Base-by-base conservation (phyloP, 2,113 vertebrate genomes). In the Garra rufa region DNA sequence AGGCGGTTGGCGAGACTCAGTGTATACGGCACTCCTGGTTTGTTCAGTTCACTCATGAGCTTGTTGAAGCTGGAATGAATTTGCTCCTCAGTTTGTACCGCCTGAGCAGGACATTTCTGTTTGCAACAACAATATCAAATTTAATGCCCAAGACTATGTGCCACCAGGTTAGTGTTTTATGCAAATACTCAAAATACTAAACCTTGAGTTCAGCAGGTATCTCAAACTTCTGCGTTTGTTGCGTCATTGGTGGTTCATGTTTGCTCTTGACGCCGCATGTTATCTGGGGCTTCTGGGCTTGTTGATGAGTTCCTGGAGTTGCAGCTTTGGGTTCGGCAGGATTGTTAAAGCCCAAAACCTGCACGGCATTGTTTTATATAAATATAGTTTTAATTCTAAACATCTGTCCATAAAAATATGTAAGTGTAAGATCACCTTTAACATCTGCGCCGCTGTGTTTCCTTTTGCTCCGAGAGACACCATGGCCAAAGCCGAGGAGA, bases 1-100 rank as follows among this genome's bases (percentile, higher is more conserved):
- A 99, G 92, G 14, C 95, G 94, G 83, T 93, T 99, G 82, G 96
- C 98, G 3, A 97, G 77, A 43, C 93, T 96, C 83, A 99, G 90
- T 28, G 92, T 83, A 41, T 96, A 97, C 1, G 93, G 90, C 21
- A 90, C 91, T 4, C 88, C 90, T 3, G 69, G 83, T 84, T 95
- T 95, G 92, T 96, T 96, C 71, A 99, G 91, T 11, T 93, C 92
- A 0, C 2, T 19, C 38, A 94, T 93, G 87, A 99, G 93, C 11
- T 89, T 28, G 70, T 89, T 90, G 46, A 98, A 97, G 73, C 86
- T 85, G 2, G 87, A 87, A 69, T 99, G 97, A 80, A 95, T 4
- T 0, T 95, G 92, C 50, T 93, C 89, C 28, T 75, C 46, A n/a
- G 17, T 26, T 38, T 86, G 52, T 9, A 6, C 92, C 93, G 83